Percentiles rank a stretch among this genome's conserved stretches.
phyloP scores from a whole-genome alignment of 1,140 invertebrate species.

The Halyomorpha halys region DNA sequence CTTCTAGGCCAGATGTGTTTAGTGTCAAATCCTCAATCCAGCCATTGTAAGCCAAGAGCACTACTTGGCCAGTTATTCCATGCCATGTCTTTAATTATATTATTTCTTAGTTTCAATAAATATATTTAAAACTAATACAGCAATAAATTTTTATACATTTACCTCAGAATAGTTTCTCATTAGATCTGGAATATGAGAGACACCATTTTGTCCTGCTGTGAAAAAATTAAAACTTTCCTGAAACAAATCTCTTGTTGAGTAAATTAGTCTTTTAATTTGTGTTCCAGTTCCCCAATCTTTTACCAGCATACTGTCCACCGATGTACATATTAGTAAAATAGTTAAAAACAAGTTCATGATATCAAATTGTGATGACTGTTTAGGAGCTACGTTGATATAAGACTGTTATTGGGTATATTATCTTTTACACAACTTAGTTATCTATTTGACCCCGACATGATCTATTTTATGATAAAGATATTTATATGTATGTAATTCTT shows the following conservation, averaged over 20 bases:
- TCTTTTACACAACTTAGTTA: too few species aligned
- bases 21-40: conserved; percentile 18
- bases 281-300: conserved; percentile 22
- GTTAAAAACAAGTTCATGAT: background rate
- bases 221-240: conserved; percentile 18
- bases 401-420: too few species aligned
- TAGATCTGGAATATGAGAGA: conserved; percentile 15
- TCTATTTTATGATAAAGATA: too few species aligned
- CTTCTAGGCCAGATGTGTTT: background rate
- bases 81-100: conserved; percentile 5
- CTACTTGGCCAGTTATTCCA: background rate
- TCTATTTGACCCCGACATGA: too few species aligned
- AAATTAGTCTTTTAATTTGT: conserved; percentile 17
- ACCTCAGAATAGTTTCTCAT: conserved; percentile 5
- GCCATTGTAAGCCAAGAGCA: conserved; percentile 22
- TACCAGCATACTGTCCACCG: background rate
- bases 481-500: too few species aligned
- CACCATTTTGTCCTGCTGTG: conserved; percentile 8
- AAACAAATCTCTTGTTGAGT: conserved; percentile 17
- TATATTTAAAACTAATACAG: background rate
- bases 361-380: background rate
- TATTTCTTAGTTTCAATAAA: background rate
- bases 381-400: too few species aligned
- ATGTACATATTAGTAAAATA: background rate
- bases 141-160: background rate